Base-by-base conservation (phyloP, 2,113 vertebrate genomes). In the Thinocorus orbignyianus region DNA sequence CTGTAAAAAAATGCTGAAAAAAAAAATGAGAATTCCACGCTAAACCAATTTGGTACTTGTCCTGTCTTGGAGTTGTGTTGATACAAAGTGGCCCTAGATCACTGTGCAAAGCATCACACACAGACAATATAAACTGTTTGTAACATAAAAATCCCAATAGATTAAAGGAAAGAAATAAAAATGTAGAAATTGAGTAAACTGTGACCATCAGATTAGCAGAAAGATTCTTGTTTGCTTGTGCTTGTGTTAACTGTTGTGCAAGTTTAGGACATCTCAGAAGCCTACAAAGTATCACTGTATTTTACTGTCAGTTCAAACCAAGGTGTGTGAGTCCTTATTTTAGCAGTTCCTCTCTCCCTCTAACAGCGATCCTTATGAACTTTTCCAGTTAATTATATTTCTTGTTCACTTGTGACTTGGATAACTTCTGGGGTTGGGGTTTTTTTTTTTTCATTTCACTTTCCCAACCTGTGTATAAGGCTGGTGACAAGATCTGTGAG, bases 161-260 rank as follows among this genome's bases (percentile, higher is more conserved):
- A 87, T 90, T 93, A 89, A 71, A 42, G 48, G 39, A 71, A 87
- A 87, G 86, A 74, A 89, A 81, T 65, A 71, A 78, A 92, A 93
- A 72, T 44, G 68, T 23, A 81, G 73, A 65, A 78, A 66, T 16
- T 61, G 41, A 58, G 2, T 81, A 90, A 95, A 49, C 51, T 33
- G 31, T 81, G 60, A 76, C 37, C 76, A 58, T 84, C 22, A 57
- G 71, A 92, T 86, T 85, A 85, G 42, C 14, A 5, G 54, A 55
- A 80, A 81, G 14, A 25, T 86, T 95, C 26, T 73, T 87, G 23
- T 68, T 91, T 4, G 1, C 12, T 89, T 64, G 28, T 52, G 55
- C 17, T 52, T 41, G 13, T 78, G 17, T 71, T 90, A 85, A 69
- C 30, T 51, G 39, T 83, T 90, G 52, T 65, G 61, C 26, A 85